Conservation (phyloP, 2,113 vertebrate genomes). For the Epinephelus cyanopodus region DNA sequence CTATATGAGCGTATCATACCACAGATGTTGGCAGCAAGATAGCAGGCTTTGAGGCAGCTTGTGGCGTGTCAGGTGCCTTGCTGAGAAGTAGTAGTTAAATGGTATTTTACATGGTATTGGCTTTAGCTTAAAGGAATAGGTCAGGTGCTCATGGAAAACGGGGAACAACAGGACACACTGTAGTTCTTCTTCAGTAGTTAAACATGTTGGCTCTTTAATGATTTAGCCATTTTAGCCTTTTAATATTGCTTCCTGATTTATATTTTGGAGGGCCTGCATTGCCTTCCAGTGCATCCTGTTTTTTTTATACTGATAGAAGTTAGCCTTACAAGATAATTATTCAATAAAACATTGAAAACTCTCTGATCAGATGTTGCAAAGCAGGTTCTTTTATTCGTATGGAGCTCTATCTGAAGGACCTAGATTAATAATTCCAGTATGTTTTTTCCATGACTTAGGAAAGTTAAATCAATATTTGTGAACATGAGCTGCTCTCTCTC, state of each 20-base stretch:
- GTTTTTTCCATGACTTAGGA: too few species aligned
- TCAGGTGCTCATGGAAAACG: too few species aligned
- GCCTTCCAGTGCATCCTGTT: too few species aligned
- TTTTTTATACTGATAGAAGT: neutral
- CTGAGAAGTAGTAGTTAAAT: neutral
- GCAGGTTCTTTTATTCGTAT: neutral
- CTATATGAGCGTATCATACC: neutral
- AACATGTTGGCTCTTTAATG: too few species aligned
- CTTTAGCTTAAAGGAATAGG: neutral
- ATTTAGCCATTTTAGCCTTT: too few species aligned
- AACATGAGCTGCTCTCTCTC: too few species aligned
- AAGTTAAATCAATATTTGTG: too few species aligned
- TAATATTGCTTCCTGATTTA: too few species aligned
- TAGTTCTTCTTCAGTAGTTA: too few species aligned
- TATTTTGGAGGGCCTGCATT: too few species aligned
- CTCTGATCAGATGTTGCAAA: neutral
- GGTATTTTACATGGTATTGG: neutral
- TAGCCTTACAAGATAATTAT: neutral
- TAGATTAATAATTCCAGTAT: too few species aligned
- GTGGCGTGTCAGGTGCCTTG: neutral
- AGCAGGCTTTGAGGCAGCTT: conserved; percentile 1
- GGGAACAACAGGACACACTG: too few species aligned
- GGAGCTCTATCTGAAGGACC: neutral
- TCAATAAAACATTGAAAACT: neutral
- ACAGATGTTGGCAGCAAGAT: neutral